Evolutionary conservation across 1,140 invertebrate species (phyloP), one percentile per base, ranked within the genome.

Genomic region (Ephestia elutella): DNA sequence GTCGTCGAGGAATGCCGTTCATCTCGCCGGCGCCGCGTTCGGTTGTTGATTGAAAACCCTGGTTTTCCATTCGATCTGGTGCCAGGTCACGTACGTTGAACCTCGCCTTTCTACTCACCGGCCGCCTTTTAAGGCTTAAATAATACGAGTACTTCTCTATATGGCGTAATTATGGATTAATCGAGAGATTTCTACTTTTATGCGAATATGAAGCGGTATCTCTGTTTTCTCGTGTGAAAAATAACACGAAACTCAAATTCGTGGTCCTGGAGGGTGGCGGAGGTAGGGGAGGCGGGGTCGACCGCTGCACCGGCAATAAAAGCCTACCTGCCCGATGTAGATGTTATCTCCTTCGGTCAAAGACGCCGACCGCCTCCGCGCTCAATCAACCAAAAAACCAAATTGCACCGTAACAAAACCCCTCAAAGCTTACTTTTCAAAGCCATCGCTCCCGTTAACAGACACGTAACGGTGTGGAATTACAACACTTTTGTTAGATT

Each of bases 301-400:
- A 54, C 49, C 59, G 54, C 49, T 63, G 65, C 60, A 65, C 63
- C 57, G 61, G 70, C 66, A 74, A 84, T 84, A 86, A 82, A 82
- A 77, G 70, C 75, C 75, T 86, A 86, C 83, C 83, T 84, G 83
- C 73, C 64, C 66, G 60, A 72, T 73, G 74, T 79, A 83, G 81
- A 86, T 86, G 70, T 80, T 82, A 86, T 86, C 83, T 84, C 55
- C 18, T 59, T 69, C 74, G 66, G 68, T 80, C 81, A 86, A 84
- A 84, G 75, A 70, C 71, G 75, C 80, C 81, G 82, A 56, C 75
- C 62, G 70, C 62, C 68, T 62, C 62, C 62, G 56, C 28, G 50
- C 28, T 17, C 38, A 19, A 48, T 48, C 53, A 8, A 10, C 17
- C 8, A 0, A 5, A 38, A 60, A 21, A 10, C 59, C 0, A 74